phyloP scores from a whole-genome alignment of 2,113 vertebrate species.

The Neolamprologus brichardi region DNA sequence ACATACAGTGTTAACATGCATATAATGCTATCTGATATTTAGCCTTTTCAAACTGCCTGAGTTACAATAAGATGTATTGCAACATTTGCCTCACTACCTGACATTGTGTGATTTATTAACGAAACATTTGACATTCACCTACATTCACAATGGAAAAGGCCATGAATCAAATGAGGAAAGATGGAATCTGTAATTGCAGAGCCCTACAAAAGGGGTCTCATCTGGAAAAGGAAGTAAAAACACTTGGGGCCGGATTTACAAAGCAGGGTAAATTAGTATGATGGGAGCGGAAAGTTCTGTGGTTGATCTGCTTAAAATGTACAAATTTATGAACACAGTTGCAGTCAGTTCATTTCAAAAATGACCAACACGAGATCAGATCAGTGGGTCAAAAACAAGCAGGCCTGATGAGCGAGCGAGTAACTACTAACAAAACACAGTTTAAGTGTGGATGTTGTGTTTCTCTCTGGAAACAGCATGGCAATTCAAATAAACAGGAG shows the following conservation, averaged over 20 bases:
- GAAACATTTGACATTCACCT: neutral
- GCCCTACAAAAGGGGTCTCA: neutral
- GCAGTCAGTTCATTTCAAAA: neutral
- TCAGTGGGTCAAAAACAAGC: neutral
- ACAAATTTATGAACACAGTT: neutral
- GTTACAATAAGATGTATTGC: neutral
- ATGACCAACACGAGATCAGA: neutral
- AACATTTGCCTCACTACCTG: neutral
- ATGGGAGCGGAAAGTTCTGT: accelerated
- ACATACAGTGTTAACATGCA: neutral
- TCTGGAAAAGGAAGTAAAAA: neutral
- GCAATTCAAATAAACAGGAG: neutral
- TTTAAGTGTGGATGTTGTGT: neutral
- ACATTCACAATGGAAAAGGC: neutral
- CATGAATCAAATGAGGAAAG: neutral
- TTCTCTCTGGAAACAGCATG: neutral
- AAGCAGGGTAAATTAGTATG: neutral
- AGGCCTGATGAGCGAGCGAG: neutral
- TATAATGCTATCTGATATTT: neutral
- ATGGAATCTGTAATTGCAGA: neutral
- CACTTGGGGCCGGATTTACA: neutral
- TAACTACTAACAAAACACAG: neutral
- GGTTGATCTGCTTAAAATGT: neutral
- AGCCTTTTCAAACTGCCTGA: neutral
- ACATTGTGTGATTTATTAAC: neutral